These are phyloP conservation scores for Campylomormyrus tamandua DNA, from an alignment of 2,113 vertebrate genomes.

Conservation along the genomic window DNA sequence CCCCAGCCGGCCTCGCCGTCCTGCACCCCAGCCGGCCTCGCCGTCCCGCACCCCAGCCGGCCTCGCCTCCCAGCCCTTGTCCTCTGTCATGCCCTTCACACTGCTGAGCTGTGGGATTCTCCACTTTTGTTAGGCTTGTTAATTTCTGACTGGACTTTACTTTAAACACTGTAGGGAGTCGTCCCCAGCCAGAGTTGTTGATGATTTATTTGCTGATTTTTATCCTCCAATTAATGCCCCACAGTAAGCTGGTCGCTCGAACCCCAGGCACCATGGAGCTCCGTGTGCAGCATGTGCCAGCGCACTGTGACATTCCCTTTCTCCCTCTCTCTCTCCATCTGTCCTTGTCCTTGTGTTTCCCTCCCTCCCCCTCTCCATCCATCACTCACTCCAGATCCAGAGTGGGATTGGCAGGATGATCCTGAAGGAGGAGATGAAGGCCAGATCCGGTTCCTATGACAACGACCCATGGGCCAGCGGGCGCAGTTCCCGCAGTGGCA, in stretches of 20 bases:
- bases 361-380: background rate
- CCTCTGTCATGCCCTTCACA: background rate
- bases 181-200: background rate
- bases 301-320: background rate
- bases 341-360: background rate
- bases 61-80: background rate
- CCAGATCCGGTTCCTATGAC: conserved; percentile 86
- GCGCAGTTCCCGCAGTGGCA: conserved; percentile 83
- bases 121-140: background rate
- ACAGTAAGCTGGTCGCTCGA: background rate
- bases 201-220: background rate
- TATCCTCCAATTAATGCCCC: background rate
- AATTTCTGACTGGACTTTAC: background rate
- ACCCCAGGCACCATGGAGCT: background rate
- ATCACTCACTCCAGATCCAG: conserved; percentile 69
- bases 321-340: background rate
- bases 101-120: background rate
- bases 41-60: no score
- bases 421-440: conserved; percentile 99
- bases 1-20: no score
- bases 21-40: no score
- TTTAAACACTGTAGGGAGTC: background rate
- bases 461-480: conserved; percentile 91
- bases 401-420: conserved; percentile 93
- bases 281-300: background rate